Evolutionary conservation across 2,113 vertebrate genomes (phyloP).

Genomic region (Myanophis thanlyinensis): DNA sequence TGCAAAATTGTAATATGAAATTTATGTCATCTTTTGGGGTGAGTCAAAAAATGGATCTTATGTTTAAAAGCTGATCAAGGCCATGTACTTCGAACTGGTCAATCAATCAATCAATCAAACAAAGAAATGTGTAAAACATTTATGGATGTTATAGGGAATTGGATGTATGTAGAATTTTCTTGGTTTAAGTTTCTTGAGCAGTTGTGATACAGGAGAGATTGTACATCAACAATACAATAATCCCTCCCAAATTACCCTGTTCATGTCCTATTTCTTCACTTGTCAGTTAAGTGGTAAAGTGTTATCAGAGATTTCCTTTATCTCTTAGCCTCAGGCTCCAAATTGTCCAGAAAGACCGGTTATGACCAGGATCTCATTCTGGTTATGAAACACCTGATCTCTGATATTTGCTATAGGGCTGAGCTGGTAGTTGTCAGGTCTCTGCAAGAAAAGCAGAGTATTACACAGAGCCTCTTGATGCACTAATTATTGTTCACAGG

Average conservation of each 20-base stretch:
- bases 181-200: background rate
- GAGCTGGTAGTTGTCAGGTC: background rate
- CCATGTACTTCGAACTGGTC: background rate
- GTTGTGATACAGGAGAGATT: background rate
- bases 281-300: background rate
- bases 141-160: background rate
- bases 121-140: background rate
- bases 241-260: background rate
- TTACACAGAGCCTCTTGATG: background rate
- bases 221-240: background rate
- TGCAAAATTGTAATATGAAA: background rate
- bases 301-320: background rate
- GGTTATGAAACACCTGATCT: background rate
- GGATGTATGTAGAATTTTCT: background rate
- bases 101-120: background rate
- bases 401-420: background rate
- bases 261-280: slow-evolving; percentile 1
- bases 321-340: background rate
- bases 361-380: background rate
- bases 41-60: background rate
- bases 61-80: background rate
- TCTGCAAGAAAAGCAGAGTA: background rate
- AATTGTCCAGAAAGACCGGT: background rate
- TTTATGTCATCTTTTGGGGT: background rate
- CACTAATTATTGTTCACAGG: background rate